Base-by-base conservation (phyloP, 2,797 vertebrate genomes). In the Amniataba percoides region DNA sequence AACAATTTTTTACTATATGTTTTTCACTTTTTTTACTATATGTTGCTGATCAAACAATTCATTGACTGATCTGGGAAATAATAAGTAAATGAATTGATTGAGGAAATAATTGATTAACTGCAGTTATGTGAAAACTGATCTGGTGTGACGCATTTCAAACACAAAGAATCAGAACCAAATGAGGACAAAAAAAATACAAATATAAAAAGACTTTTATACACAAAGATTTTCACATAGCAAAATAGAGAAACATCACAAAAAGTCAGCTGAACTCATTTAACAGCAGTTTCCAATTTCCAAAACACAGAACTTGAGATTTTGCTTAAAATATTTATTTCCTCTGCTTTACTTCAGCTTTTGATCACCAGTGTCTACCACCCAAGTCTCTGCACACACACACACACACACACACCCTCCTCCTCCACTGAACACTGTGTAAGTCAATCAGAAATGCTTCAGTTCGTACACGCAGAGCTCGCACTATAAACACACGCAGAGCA, bases 401-500 rank as follows among this genome's bases (percentile, higher is more conserved):
- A n/a, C 31, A 23, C 21, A n/a, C n/a, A 36, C 8, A 9, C 34
- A 36, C 34, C 34, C 8, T 7, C 34, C 8, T 36, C 8, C 34
- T 36, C 34, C 34, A 36, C 49, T 43, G 5, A 9, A 1, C 11
- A 19, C 45, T 42, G 4, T 43, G 7, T 13, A 18, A 23, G 19
- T 2, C 13, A 23, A 52, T 53, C 48, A 27, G 13, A 62, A 42
- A 53, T 11, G n/a, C 9, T 57, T 49, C 8, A 16, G 21, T 49
- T 25, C 18, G 27, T 1, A 59, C 39, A 62, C 25, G 2, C 27
- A 60, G 36, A 67, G 45, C 23, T 40, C 34, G 68, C 40, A 23
- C 34, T 31, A 16, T 61, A 42, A 75, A 57, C 18, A 34, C 21
- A 57, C 5, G 3, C 27, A 59, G 4, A 76, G 36, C 67, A 71